Conservation (phyloP, 2,113 vertebrate genomes). For the Pterocles orientalis region DNA sequence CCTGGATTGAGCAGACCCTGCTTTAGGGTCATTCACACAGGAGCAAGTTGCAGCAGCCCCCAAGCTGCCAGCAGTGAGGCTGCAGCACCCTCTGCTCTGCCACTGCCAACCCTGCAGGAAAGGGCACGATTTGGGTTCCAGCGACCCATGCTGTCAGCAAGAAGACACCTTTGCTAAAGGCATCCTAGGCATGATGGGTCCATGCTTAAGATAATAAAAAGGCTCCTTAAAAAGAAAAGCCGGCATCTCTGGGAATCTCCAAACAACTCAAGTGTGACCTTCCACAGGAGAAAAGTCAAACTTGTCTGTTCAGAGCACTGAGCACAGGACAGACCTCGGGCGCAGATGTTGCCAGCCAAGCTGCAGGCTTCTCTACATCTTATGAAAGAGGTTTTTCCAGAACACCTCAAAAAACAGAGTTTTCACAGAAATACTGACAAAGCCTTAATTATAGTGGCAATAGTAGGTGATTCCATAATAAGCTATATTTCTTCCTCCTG, state of each 20-base stretch:
- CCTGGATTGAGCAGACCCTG: neutral
- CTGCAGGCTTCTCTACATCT: neutral
- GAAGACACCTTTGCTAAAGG: neutral
- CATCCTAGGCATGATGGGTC: neutral
- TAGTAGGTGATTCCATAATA: neutral
- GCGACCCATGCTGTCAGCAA: neutral
- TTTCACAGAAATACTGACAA: constrained; percentile 11
- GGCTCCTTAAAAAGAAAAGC: neutral
- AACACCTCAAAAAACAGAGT: neutral
- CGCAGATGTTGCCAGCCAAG: neutral
- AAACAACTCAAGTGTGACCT: neutral
- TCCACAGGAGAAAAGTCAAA: neutral
- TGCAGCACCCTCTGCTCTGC: neutral
- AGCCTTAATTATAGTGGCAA: constrained; percentile 5
- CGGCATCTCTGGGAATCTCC: neutral
- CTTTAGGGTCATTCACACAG: neutral
- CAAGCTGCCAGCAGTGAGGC: fast-evolving
- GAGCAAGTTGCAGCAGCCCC: neutral
- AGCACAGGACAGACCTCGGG: neutral
- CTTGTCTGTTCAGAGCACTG: neutral
- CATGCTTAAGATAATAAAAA: neutral
- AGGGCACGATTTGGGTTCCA: fast-evolving
- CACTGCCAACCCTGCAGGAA: neutral
- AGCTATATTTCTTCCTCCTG: neutral
- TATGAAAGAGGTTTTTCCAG: neutral